phyloP scores from a whole-genome alignment of 35 echinoderm and acorn worm genomes.

The Lytechinus pictus region DNA sequence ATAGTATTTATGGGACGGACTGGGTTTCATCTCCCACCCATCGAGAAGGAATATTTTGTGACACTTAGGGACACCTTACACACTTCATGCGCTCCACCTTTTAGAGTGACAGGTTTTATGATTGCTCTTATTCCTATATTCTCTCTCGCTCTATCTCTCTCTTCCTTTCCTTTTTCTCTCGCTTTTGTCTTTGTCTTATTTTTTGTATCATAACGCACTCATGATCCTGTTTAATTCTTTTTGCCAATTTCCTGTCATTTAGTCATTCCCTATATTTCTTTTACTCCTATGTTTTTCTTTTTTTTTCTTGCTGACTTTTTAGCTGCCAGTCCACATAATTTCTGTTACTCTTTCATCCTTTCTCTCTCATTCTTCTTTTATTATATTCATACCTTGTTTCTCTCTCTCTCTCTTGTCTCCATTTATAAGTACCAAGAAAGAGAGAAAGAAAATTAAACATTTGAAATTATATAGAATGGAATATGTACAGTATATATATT shows the following conservation, averaged over 20 bases:
- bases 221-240: not conserved
- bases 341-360: not conserved
- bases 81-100: not conserved
- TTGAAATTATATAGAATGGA: too few species aligned
- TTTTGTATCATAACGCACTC: not conserved
- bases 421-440: too few species aligned
- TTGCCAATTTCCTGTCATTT: not conserved
- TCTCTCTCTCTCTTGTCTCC: too few species aligned
- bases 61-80: not conserved
- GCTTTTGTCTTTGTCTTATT: not conserved
- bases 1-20: conserved; percentile 2
- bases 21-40: not conserved
- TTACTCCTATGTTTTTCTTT: not conserved
- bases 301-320: not conserved
- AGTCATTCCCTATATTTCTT: not conserved
- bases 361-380: not conserved
- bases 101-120: not conserved
- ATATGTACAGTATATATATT: too few species aligned
- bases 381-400: too few species aligned
- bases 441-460: too few species aligned
- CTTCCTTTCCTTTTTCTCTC: not conserved
- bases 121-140: not conserved
- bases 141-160: not conserved
- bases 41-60: not conserved
- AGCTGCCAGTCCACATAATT: not conserved